Base-by-base conservation (phyloP, 1,140 invertebrate species). In the Solen grandis region DNA sequence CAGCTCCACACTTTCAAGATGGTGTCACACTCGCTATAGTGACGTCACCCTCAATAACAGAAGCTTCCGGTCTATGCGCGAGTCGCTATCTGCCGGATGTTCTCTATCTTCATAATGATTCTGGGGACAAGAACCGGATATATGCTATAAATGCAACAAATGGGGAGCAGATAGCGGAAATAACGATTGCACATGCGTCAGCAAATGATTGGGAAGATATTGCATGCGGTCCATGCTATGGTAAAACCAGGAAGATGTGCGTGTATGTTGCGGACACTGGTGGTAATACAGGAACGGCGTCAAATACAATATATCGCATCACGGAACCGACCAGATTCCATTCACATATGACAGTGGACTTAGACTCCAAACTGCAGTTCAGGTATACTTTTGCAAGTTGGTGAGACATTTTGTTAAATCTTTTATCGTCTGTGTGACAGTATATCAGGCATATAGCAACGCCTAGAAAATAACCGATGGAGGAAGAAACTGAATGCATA, bases 21-120 rank as follows among this genome's bases (percentile, higher is more conserved):
- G 83, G 52, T 31, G 36, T 29, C 35, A n/a, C 33, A 1, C 38
- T 81, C 59, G 81, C 82, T 8, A 82, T 69, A 10, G 63, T 88
- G 3, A 54, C 52, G 1, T 74, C 57, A 46, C 5, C 19, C 31
- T 68, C 46, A 0, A 59, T 88, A 1, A 57, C 74, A 8, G 88
- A 89, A 60, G 85, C 84, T 19, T 89, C 87, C 16, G 88, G 88
- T 14, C 52, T 89, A 27, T 84, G 82, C 22, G 86, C 84, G 13
- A 88, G 87, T 27, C 69, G 88, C 2, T n/a, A 59, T 5, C 87
- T 87, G 72, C 35, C 68, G 0, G 72, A 81, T 50, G 66, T 88
- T 13, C 57, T 88, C n/a, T 89, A 87, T 54, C 85, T 82, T 0
- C 87, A 85, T 36, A 89, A 89, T 57, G 86, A 86, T 54, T 62